These are phyloP conservation scores for Megathymus violae DNA, from an alignment of 1,140 invertebrate genomes.

Conservation along the genomic window DNA sequence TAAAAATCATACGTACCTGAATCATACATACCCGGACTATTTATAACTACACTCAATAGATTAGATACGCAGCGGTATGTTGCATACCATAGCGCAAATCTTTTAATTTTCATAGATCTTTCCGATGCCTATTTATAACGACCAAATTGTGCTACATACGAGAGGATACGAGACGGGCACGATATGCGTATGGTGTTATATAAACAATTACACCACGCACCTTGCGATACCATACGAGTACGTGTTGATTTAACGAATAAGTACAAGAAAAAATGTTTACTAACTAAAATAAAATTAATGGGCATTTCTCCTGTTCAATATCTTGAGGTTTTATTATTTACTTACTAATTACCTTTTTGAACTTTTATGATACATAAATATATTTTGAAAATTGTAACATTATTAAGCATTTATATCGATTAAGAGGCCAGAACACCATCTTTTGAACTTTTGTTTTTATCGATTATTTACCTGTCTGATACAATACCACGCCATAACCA, in stretches of 20 bases:
- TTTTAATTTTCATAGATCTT: constrained; percentile 41
- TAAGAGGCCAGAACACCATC: too few relatives aligned
- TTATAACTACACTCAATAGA: constrained; percentile 3
- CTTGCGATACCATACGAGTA: constrained; percentile 16
- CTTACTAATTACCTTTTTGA: too few relatives aligned
- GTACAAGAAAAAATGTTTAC: too few relatives aligned
- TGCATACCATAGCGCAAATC: constrained; percentile 26
- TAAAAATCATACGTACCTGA: not conserved
- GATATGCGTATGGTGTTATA: constrained; percentile 16
- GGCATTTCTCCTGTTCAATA: too few relatives aligned
- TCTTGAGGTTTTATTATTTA: too few relatives aligned
- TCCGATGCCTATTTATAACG: constrained; percentile 36
- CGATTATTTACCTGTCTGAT: too few relatives aligned
- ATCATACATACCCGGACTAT: not conserved
- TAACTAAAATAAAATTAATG: too few relatives aligned
- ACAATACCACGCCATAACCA: too few relatives aligned
- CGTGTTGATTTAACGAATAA: constrained; percentile 11
- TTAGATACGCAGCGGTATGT: constrained; percentile 1
- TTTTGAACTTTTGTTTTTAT: too few relatives aligned
- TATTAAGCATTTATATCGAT: too few relatives aligned
- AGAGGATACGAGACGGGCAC: constrained; percentile 22
- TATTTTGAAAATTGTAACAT: too few relatives aligned
- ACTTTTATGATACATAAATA: too few relatives aligned
- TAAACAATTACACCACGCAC: constrained; percentile 24
- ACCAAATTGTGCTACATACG: constrained; percentile 31